A percentile compares a stretch with the other conserved stretches of the same genome.
Conservation (phyloP, 2,113 vertebrate genomes). For the Cryptomyrus ogoouensis region DNA sequence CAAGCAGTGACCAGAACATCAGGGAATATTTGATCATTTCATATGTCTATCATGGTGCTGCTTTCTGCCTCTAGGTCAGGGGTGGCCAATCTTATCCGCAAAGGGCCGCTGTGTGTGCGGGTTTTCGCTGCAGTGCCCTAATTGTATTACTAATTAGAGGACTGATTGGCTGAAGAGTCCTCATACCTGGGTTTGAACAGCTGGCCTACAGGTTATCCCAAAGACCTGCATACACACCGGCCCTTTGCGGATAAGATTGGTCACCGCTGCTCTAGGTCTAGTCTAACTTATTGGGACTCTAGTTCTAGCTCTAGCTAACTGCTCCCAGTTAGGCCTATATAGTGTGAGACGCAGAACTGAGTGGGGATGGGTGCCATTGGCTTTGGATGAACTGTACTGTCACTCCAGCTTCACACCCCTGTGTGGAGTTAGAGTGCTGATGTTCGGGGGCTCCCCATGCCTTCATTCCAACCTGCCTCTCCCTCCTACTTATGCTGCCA, state of each 20-base stretch:
- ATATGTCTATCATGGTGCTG: background rate
- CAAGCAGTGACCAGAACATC: background rate
- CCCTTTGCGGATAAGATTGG: too few species aligned
- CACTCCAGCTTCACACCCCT: background rate
- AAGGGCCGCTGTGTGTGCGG: too few species aligned
- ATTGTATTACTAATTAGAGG: too few species aligned
- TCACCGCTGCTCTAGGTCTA: background rate
- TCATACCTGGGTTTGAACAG: too few species aligned
- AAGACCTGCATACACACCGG: too few species aligned
- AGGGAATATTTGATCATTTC: background rate
- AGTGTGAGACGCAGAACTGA: background rate
- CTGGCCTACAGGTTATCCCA: too few species aligned
- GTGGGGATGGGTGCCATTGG: background rate
- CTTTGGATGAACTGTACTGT: background rate
- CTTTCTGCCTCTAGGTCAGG: background rate
- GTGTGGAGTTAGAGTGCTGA: background rate
- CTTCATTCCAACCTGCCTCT: background rate
- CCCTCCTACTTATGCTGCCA: background rate
- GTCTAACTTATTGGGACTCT: background rate
- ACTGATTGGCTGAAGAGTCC: too few species aligned
- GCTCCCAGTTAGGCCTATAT: background rate
- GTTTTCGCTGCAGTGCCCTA: too few species aligned
- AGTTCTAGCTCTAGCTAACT: background rate
- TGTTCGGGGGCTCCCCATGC: background rate
- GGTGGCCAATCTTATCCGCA: too few species aligned